These are phyloP conservation scores for Charadrius vociferus DNA, from an alignment of 2,113 vertebrate species.

Conservation along the genomic window DNA sequence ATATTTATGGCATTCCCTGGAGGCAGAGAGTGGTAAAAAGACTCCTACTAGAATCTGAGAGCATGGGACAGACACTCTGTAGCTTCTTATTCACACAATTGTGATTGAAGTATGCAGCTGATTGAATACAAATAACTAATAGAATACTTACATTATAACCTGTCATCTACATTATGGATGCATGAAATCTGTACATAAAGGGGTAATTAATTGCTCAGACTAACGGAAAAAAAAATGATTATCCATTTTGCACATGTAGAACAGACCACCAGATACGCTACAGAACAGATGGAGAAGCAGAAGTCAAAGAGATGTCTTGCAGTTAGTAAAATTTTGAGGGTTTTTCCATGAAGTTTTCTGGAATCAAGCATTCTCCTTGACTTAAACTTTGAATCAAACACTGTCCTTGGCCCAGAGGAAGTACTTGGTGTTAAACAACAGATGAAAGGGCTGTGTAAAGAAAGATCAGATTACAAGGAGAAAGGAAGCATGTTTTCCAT, in stretches of 20 bases:
- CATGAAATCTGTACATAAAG: constrained; percentile 3
- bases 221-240: not conserved
- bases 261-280: not conserved
- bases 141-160: not conserved
- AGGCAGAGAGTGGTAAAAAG: not conserved
- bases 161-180: not conserved
- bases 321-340: not conserved
- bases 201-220: not conserved
- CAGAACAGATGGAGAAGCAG: not conserved
- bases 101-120: not conserved
- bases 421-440: not conserved
- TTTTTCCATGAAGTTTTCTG: not conserved
- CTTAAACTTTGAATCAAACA: not conserved
- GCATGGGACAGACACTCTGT: not conserved
- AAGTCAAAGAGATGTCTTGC: not conserved
- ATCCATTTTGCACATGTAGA: not conserved
- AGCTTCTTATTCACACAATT: not conserved
- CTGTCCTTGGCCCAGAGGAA: not conserved
- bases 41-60: not conserved
- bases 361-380: not conserved
- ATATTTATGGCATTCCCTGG: not conserved
- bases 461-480: not conserved
- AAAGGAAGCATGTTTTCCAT: not conserved
- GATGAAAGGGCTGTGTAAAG: not conserved
- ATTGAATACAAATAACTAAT: not conserved